Evolutionary conservation across 2,113 vertebrate species (phyloP), one percentile per base, ranked within the genome.

Genomic region (Macrotus californicus): DNA sequence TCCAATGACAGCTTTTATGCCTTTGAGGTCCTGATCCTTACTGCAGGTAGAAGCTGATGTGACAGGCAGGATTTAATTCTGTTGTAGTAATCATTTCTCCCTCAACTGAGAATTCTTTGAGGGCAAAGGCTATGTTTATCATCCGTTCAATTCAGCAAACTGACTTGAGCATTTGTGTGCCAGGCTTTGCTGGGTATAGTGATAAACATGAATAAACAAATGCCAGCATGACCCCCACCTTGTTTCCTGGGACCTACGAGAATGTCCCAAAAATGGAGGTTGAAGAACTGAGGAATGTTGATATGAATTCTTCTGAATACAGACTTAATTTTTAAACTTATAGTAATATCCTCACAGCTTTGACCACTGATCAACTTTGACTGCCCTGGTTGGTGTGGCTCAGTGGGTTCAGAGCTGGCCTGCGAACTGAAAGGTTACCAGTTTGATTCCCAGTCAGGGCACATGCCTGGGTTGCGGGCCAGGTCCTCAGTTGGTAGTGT

Each of bases 301-400:
- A 61, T 19, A 31, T 5, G 22, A 91, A 79, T 52, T 87, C 94
- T 90, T 89, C 43, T 61, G 76, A 90, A 66, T 70, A 88, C 4
- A 80, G 19, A 76, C 9, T 69, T 81, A 52, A 36, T 52, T 52
- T 87, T 90, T 52, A 87, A 89, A 72, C 12, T 83, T 77, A 46
- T 6, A 59, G 8, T 39, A 79, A 56, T n/a, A 48, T 56, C 64
- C 34, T 73, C 50, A 34, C 1, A n/a, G 29, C 41, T 84, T 59
- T 94, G 85, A 75, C 52, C 52, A 88, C 41, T 94, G 92, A 52
- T 76, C 59, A n/a, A 8, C 41, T 92, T 94, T 59, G 39, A 41
- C 34, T 14, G 54, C 11, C 59, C 26, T 61, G 59, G 59, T 5
- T 61, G 59, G 59, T 29, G 59, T 61, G 59, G 59, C 26, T 26